These are phyloP conservation scores for Agonopterix heracliana DNA, from an alignment of 2,888 invertebrate genomes.

Conservation along the genomic window DNA sequence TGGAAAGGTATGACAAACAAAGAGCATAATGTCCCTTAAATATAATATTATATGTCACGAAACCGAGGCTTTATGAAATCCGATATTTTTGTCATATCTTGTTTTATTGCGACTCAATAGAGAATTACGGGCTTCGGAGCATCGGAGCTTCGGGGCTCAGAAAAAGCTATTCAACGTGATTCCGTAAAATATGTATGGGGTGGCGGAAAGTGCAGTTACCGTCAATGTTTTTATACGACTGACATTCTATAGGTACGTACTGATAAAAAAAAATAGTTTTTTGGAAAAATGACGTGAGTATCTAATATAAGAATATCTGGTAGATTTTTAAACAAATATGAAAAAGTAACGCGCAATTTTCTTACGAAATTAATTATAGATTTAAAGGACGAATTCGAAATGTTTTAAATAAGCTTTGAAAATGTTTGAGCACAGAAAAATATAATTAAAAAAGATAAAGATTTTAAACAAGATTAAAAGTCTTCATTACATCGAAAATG, in stretches of 20 bases:
- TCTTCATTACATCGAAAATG: too few species aligned
- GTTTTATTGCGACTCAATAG: conserved; percentile 68
- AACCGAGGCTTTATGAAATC: conserved; percentile 75
- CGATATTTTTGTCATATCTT: conserved; percentile 77
- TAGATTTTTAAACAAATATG: too few species aligned
- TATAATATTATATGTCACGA: conserved; percentile 73
- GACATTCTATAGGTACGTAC: background rate
- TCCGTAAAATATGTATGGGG: conserved; percentile 42
- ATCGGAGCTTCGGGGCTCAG: conserved; percentile 19
- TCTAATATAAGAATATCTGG: too few species aligned
- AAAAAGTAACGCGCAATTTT: too few species aligned
- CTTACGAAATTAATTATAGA: too few species aligned
- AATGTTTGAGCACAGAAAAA: too few species aligned
- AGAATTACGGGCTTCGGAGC: conserved; percentile 43
- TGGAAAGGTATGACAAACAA: conserved; percentile 55
- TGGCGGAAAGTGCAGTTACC: conserved; percentile 28
- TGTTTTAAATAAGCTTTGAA: too few species aligned
- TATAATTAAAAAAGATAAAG: too few species aligned
- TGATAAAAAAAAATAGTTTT: background rate
- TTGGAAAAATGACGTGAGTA: background rate
- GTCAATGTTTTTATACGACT: background rate
- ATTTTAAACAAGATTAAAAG: too few species aligned
- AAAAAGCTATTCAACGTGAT: conserved; percentile 49
- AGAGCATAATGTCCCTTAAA: conserved; percentile 66
- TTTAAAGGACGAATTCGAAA: too few species aligned